These are phyloP conservation scores for Merodon equestris DNA, from an alignment of 2,888 invertebrate genomes.

Conservation along the genomic window DNA sequence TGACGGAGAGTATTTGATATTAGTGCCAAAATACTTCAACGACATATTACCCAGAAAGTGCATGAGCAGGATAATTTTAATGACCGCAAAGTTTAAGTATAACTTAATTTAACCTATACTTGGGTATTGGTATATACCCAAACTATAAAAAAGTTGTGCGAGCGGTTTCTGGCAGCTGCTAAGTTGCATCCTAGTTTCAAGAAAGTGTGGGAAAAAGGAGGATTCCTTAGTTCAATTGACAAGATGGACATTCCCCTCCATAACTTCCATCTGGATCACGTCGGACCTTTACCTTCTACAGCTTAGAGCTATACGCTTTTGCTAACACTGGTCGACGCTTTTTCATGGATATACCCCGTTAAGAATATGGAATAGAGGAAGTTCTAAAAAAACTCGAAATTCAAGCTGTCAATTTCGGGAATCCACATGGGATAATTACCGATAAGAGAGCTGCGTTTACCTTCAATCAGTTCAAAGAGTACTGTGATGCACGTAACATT, in stretches of 20 bases:
- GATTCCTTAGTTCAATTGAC: constrained; percentile 71
- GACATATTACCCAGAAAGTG: background rate
- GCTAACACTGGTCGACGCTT: constrained; percentile 71
- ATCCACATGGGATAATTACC: constrained; percentile 72
- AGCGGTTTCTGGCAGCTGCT: constrained; percentile 2
- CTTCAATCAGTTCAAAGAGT: constrained; percentile 72
- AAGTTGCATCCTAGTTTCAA: constrained; percentile 8
- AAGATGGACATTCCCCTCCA: constrained; percentile 71
- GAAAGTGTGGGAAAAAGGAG: constrained; percentile 1
- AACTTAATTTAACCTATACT: too few species aligned
- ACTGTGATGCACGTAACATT: constrained; percentile 65
- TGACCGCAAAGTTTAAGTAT: constrained; percentile 10
- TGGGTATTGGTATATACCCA: too few species aligned
- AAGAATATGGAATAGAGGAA: constrained; percentile 71
- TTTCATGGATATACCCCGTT: constrained; percentile 73
- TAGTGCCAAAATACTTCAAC: constrained; percentile 13
- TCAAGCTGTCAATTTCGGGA: constrained; percentile 73
- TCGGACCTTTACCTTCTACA: constrained; percentile 72
- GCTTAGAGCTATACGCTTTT: constrained; percentile 55
- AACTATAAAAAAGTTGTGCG: too few species aligned
- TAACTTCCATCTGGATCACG: constrained; percentile 73
- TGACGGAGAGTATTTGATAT: constrained; percentile 1
- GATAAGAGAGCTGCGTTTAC: constrained; percentile 75
- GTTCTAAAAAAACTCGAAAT: constrained; percentile 70
- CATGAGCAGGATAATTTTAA: constrained; percentile 35